Evolutionary conservation across 2,113 vertebrate species (phyloP).

Genomic region (Pavo muticus): DNA sequence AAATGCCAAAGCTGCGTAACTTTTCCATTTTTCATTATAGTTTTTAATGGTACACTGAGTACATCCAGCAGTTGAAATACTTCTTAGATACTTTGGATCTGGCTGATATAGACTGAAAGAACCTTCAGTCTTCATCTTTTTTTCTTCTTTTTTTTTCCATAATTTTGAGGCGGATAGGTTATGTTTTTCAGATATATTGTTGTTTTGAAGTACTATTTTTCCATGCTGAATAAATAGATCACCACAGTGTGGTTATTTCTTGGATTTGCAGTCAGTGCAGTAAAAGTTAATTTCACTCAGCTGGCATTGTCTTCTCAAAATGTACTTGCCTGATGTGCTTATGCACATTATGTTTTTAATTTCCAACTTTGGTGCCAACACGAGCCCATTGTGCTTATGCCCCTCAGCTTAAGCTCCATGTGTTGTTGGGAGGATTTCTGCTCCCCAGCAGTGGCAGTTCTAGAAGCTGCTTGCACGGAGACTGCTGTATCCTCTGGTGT

Average conservation of each 20-base stretch:
- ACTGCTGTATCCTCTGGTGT: accelerated
- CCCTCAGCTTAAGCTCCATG: background rate
- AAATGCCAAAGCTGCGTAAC: slow-evolving; percentile 20
- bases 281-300: background rate
- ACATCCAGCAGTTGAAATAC: background rate
- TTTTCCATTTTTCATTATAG: background rate
- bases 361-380: background rate
- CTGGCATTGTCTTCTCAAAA: background rate
- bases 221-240: background rate
- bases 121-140: background rate
- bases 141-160: too few species aligned
- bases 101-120: background rate
- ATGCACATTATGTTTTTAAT: background rate
- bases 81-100: background rate
- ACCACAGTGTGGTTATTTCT: background rate
- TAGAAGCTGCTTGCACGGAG: background rate
- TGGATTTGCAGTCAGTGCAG: background rate
- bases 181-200: background rate
- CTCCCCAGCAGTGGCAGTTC: slow-evolving; percentile 42
- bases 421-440: slow-evolving; percentile 8
- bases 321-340: background rate
- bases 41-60: background rate
- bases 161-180: background rate
- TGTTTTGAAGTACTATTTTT: background rate
- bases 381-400: background rate